Conservation (phyloP, 2,888 invertebrate genomes). For the Anorthoa munda region DNA sequence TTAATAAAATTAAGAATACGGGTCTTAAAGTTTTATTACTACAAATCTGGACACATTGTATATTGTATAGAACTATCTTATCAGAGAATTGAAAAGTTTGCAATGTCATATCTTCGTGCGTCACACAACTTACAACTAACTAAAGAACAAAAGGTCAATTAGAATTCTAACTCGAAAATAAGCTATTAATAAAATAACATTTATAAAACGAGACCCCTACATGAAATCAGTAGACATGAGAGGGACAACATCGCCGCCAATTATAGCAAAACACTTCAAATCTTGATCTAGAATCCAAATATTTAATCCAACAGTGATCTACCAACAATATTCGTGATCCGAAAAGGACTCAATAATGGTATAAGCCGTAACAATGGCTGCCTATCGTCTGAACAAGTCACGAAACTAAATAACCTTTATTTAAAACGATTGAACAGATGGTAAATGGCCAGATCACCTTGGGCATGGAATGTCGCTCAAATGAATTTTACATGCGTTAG, state of each 20-base stretch:
- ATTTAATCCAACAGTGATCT: conserved; percentile 45
- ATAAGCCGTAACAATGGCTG: conserved; percentile 61
- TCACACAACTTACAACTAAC: conserved; percentile 15
- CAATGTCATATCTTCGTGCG: conserved; percentile 19
- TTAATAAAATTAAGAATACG: too few species aligned
- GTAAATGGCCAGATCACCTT: conserved; percentile 74
- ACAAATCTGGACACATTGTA: too few species aligned
- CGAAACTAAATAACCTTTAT: conserved; percentile 80
- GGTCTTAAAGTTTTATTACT: too few species aligned
- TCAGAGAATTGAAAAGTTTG: conserved; percentile 18
- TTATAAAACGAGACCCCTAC: neutral
- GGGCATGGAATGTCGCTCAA: conserved; percentile 70
- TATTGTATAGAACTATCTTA: conserved; percentile 6
- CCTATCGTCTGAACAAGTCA: conserved; percentile 61
- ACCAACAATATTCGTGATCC: conserved; percentile 57
- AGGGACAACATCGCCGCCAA: conserved; percentile 14
- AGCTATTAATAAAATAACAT: conserved; percentile 2
- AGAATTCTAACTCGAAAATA: conserved; percentile 13
- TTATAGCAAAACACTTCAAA: conserved; percentile 32
- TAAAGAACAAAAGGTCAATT: conserved; percentile 19
- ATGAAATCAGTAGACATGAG: conserved; percentile 9
- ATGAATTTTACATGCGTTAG: conserved; percentile 60
- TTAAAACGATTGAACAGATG: conserved; percentile 70
- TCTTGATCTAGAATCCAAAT: conserved; percentile 47
- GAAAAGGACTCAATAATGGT: conserved; percentile 51